Percentiles rank a stretch among this genome's conserved stretches.
Conservation (phyloP, 53 echinoderm and acorn worm genomes). For the Patiria pectinifera region DNA sequence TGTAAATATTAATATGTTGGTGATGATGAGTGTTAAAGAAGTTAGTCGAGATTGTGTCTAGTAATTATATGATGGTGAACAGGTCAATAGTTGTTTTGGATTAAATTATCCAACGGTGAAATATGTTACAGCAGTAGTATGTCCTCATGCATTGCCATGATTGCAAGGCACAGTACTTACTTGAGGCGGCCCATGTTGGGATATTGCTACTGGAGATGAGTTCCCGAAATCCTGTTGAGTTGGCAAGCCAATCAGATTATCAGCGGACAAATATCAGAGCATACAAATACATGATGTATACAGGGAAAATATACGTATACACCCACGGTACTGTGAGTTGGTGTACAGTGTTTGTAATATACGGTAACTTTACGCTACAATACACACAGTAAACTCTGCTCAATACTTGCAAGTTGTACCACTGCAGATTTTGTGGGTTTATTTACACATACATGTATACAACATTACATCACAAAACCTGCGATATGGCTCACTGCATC, state of each 20-base stretch:
- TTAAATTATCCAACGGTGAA: neutral
- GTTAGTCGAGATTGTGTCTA: neutral
- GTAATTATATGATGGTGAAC: neutral
- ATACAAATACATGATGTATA: neutral
- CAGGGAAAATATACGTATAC: neutral
- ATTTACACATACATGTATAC: conserved; percentile 21
- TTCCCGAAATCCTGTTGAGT: conserved; percentile 30
- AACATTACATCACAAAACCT: neutral
- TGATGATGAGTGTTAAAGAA: neutral
- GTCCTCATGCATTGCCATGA: conserved; percentile 16
- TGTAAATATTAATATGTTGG: too few relatives aligned
- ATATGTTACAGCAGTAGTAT: neutral
- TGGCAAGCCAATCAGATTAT: conserved; percentile 47
- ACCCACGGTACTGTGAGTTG: too few relatives aligned
- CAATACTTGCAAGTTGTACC: too few relatives aligned
- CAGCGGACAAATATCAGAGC: conserved; percentile 8
- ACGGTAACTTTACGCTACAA: too few relatives aligned
- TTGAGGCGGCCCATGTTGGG: conserved; percentile 47
- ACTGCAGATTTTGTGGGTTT: neutral
- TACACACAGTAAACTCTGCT: too few relatives aligned
- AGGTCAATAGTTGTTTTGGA: neutral
- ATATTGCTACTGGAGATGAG: neutral
- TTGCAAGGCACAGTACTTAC: conserved; percentile 47
- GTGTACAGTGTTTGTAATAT: too few relatives aligned
- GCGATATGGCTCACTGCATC: neutral